Evolutionary conservation across 2,113 vertebrate genomes (phyloP), one percentile per base, ranked within the genome.

Genomic region (Sardina pilchardus): DNA sequence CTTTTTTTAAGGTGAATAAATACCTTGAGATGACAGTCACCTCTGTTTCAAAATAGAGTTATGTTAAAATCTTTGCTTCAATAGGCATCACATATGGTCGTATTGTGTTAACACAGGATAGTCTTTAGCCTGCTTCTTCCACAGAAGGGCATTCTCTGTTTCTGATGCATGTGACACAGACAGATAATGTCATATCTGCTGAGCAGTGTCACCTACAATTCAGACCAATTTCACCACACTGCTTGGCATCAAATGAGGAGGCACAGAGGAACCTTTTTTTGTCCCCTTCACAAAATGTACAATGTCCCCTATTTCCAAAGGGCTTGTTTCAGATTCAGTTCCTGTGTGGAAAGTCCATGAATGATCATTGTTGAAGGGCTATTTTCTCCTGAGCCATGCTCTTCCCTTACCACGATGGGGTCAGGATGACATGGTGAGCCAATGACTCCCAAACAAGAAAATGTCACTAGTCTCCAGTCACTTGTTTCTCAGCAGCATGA

Each of bases 351-450:
- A 71, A 75, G 67, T 78, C 71, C 71, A 36, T 14, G 14, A 78
- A 34, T 36, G 12, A 36, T 71, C 63, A 71, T 34, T 78, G 30
- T 16, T 78, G 71, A 36, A 12, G 71, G 71, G 1, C 34, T 78
- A 36, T 78, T 39, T 17, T 16, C 71, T 19, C 12, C 63, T 30
- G 63, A 71, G 63, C 26, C 26, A 14, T 26, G n/a, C 26, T 39
- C 14, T 16, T 36, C 30, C 71, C 30, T 6, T 12, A 3, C 71
- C 30, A 3, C 71, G 16, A 3, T 78, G 30, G 71, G 71, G 71
- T 78, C 71, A 78, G 30, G 71, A 19, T 78, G 71, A 78, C 71
- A 78, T 78, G 71, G 71, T 34, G 71, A 39, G 71, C 71, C 71
- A 78, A 78, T 78, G 71, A 78, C 34, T 78, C 71, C 30, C 71